Percentiles rank a stretch among this genome's conserved stretches.
Evolutionary conservation across 2,797 vertebrate genomes (phyloP).

Genomic region (Brotogeris chrysoptera): DNA sequence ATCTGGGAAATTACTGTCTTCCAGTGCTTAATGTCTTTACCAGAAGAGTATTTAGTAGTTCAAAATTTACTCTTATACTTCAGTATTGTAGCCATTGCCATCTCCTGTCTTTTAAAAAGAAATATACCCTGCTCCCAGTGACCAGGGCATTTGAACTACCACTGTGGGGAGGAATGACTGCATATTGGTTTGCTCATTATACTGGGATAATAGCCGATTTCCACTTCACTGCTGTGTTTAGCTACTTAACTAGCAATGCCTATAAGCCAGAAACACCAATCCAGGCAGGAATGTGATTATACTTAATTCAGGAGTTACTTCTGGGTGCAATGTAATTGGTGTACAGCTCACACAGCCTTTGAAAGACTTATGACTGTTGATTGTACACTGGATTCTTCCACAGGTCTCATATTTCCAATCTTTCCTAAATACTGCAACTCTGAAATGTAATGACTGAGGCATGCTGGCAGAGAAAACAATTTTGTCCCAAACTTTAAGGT

Average conservation of each 20-base stretch:
- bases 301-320: slow-evolving; percentile 36
- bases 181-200: not conserved
- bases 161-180: not conserved
- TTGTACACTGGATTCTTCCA: slow-evolving; percentile 4
- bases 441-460: slow-evolving; percentile 10
- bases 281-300: not conserved
- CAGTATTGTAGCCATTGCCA: not conserved
- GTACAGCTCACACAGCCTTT: not conserved
- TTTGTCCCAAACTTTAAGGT: slow-evolving; percentile 18
- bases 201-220: not conserved
- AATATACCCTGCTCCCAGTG: not conserved
- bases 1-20: not conserved
- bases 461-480: not conserved
- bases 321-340: not conserved
- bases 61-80: not conserved
- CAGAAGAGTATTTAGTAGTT: not conserved
- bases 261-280: not conserved
- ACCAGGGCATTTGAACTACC: not conserved
- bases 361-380: slow-evolving; percentile 21
- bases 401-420: slow-evolving; percentile 12
- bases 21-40: not conserved
- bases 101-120: not conserved
- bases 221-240: not conserved
- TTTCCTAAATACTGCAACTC: slow-evolving; percentile 11
- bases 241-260: not conserved